Evolutionary conservation across 2,888 invertebrate genomes (phyloP).

Genomic region (Amblyteles armatorius): DNA sequence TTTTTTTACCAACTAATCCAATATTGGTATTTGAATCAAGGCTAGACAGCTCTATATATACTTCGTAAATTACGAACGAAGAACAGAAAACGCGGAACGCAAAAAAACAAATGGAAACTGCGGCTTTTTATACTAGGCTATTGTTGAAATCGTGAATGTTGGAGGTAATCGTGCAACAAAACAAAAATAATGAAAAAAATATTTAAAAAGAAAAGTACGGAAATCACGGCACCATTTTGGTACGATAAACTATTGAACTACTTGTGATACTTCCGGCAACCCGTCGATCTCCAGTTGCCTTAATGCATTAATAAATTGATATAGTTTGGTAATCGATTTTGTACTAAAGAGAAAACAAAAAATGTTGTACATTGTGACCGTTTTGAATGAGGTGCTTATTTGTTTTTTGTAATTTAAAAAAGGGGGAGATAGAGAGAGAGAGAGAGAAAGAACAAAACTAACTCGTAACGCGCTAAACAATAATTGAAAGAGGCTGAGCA

Average conservation of each 20-base stretch:
- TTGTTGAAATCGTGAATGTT: constrained; percentile 49
- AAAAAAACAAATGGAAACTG: constrained; percentile 14
- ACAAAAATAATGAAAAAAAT: constrained; percentile 29
- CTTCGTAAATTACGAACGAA: constrained; percentile 45
- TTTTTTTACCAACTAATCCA: constrained; percentile 50
- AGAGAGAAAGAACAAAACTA: constrained; percentile 10
- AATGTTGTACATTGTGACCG: constrained; percentile 64
- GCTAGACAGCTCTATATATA: constrained; percentile 31
- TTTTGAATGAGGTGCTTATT: constrained; percentile 53
- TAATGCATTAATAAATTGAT: constrained; percentile 78
- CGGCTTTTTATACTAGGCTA: constrained; percentile 63
- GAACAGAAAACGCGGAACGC: constrained; percentile 21
- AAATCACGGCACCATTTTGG: constrained; percentile 59
- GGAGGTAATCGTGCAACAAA: constrained; percentile 3
- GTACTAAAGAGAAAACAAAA: constrained; percentile 50
- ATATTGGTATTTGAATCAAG: constrained; percentile 59
- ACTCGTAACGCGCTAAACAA: constrained; percentile 46
- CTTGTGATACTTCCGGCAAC: constrained; percentile 69
- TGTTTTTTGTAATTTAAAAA: constrained; percentile 52
- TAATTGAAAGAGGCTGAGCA: constrained; percentile 35
- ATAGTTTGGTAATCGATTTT: constrained; percentile 77
- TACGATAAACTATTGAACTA: constrained; percentile 60
- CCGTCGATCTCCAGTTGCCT: constrained; percentile 80
- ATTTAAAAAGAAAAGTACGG: constrained; percentile 21
- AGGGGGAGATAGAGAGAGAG: constrained; percentile 24